A percentile compares a stretch with the other conserved stretches of the same genome.
phyloP scores from a whole-genome alignment of 1,140 invertebrate genomes.

The Drosophila nigromelanica region DNA sequence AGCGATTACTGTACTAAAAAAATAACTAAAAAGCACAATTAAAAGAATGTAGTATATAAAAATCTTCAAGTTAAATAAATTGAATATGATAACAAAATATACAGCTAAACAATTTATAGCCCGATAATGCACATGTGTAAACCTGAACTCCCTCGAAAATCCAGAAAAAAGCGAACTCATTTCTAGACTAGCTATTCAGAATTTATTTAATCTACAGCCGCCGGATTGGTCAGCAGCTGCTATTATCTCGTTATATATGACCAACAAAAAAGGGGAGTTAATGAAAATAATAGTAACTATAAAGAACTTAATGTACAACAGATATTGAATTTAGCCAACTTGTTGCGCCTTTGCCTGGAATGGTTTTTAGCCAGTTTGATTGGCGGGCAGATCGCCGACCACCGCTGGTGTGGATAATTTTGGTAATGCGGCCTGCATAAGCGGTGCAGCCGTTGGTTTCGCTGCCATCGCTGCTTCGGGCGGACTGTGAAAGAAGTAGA shows the following conservation, averaged over 20 bases:
- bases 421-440: conserved; percentile 12
- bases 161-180: background rate
- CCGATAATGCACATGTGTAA: background rate
- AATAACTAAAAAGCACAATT: background rate
- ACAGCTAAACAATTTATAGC: too few relatives aligned
- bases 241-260: conserved; percentile 5
- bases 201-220: conserved; percentile 18
- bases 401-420: conserved; percentile 30
- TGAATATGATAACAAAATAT: background rate
- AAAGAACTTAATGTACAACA: conserved; percentile 47
- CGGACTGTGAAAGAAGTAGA: conserved; percentile 87
- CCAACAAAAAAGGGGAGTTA: background rate
- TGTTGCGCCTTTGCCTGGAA: conserved; percentile 11
- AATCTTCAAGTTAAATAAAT: background rate
- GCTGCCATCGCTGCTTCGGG: conserved; percentile 8
- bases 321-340: background rate
- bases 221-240: background rate
- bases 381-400: conserved; percentile 16
- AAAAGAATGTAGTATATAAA: too few relatives aligned
- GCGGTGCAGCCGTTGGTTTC: background rate
- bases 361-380: conserved; percentile 53
- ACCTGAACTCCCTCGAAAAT: background rate
- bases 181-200: conserved; percentile 11
- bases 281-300: conserved; percentile 11
- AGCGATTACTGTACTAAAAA: too few relatives aligned